These are phyloP conservation scores for Emydocephalus ijimae DNA, from an alignment of 2,113 vertebrate species.

Conservation along the genomic window DNA sequence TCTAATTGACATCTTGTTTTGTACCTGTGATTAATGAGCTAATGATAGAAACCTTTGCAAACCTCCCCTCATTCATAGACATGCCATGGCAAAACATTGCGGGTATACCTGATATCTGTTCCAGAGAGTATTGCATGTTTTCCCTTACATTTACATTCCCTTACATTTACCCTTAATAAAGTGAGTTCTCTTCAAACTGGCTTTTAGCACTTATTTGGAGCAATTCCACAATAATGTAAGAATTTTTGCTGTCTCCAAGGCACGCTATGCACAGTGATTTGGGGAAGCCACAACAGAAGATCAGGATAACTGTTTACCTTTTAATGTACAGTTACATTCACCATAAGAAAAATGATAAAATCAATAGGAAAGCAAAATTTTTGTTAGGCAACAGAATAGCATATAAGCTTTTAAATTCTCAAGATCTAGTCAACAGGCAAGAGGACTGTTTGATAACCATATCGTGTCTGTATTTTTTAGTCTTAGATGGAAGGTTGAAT, in stretches of 20 bases:
- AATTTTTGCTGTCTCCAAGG: background rate
- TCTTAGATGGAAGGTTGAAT: background rate
- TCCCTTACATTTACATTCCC: too few relatives aligned
- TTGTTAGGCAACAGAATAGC: background rate
- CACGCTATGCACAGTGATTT: background rate
- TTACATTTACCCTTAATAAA: background rate
- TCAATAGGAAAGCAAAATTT: background rate
- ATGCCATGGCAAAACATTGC: background rate
- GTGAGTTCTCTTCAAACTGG: background rate
- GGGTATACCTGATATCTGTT: background rate
- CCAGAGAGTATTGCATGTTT: background rate
- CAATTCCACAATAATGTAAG: background rate
- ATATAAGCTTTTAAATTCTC: background rate
- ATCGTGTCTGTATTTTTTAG: background rate
- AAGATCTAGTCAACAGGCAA: background rate
- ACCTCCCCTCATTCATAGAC: background rate
- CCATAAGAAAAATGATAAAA: background rate
- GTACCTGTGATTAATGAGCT: background rate
- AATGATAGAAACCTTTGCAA: background rate
- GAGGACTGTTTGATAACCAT: background rate
- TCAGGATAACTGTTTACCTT: background rate
- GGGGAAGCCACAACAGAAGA: background rate
- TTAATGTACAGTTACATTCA: background rate
- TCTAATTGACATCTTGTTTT: background rate
- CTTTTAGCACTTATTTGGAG: background rate